Evolutionary conservation across 2,888 invertebrate genomes (phyloP).

Genomic region (Hipparchia sbordonii): DNA sequence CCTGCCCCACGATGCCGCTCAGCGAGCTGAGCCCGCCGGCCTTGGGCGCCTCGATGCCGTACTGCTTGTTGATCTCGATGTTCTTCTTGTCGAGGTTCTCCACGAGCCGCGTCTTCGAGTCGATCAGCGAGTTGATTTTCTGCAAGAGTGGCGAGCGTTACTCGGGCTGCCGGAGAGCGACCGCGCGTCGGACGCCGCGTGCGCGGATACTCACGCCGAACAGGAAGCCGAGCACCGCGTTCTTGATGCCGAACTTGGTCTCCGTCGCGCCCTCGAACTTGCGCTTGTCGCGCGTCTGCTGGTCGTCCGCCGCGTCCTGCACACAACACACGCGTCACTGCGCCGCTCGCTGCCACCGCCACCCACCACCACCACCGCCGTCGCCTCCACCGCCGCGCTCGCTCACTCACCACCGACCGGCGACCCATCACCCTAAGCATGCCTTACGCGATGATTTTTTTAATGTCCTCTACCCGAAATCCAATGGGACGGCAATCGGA

Average conservation of each 20-base stretch:
- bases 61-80: constrained; percentile 89
- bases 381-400: not conserved
- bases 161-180: not conserved
- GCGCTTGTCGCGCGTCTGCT: constrained; percentile 86
- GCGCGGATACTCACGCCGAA: constrained; percentile 87
- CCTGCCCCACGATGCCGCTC: constrained; percentile 86
- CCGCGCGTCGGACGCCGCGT: not conserved
- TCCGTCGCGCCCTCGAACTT: constrained; percentile 86
- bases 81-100: constrained; percentile 87
- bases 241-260: constrained; percentile 88
- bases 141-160: constrained; percentile 63
- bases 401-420: not conserved
- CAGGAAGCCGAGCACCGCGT: constrained; percentile 91
- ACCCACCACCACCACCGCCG: not conserved
- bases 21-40: constrained; percentile 84
- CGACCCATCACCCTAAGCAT: no score
- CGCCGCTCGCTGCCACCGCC: constrained; percentile 38
- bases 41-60: constrained; percentile 87
- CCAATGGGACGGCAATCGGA: no score
- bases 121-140: constrained; percentile 93
- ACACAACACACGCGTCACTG: constrained; percentile 52
- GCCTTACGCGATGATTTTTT: no score
- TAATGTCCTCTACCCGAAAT: no score
- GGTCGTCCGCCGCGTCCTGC: constrained; percentile 75
- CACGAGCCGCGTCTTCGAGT: constrained; percentile 89